A percentile compares a stretch with the other conserved stretches of the same genome.
phyloP scores from a whole-genome alignment of 2,797 vertebrate genomes.

The Chiloscyllium punctatum region DNA sequence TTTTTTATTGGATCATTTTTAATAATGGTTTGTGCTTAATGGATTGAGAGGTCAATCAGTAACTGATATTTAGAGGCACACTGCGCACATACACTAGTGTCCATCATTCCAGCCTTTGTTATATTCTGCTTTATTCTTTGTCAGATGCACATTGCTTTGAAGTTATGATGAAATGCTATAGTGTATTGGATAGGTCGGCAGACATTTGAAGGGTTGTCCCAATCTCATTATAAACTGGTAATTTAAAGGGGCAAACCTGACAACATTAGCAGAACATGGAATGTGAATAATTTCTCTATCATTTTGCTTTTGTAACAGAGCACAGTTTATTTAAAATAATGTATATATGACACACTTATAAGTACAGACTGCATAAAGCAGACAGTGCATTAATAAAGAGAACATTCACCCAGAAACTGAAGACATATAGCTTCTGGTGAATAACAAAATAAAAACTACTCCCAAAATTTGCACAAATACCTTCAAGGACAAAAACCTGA shows the following conservation, averaged over 20 bases:
- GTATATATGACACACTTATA: neutral
- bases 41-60: neutral
- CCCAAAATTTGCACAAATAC: neutral
- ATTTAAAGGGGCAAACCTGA: neutral
- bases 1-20: neutral
- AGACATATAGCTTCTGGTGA: neutral
- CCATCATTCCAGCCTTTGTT: neutral
- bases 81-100: neutral
- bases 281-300: neutral
- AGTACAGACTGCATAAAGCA: neutral
- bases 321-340: neutral
- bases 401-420: neutral
- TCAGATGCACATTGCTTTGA: neutral
- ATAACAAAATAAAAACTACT: neutral
- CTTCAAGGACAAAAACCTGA: neutral
- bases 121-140: neutral
- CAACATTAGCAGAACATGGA: neutral
- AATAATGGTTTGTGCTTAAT: neutral
- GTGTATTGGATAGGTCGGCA: neutral
- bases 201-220: neutral
- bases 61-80: neutral
- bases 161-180: neutral
- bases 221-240: neutral
- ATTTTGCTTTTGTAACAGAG: neutral
- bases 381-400: neutral